A percentile compares a stretch with the other conserved stretches of the same genome.
phyloP scores from a whole-genome alignment of 2,888 invertebrate genomes.

The Hypena proboscidalis region DNA sequence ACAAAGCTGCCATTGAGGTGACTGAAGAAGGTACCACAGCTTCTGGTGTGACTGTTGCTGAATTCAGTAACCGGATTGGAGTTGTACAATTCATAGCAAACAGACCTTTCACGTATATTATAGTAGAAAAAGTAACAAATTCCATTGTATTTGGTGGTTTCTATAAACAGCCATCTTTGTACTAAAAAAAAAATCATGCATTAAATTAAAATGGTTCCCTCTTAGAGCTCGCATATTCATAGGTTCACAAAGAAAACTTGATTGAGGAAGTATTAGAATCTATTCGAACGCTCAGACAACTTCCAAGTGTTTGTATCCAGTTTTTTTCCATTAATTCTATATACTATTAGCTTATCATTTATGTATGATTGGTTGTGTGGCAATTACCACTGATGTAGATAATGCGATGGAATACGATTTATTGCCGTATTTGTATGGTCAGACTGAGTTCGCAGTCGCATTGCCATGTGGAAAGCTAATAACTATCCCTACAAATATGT shows the following conservation, averaged over 20 bases:
- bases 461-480: constrained; percentile 1
- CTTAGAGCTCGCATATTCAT: constrained; percentile 4
- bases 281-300: too few species aligned
- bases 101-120: constrained; percentile 88
- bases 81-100: constrained; percentile 87
- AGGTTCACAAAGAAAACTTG: constrained; percentile 1
- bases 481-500: constrained; percentile 3
- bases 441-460: constrained; percentile 4
- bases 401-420: constrained; percentile 4
- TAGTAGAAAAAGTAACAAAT: constrained; percentile 86
- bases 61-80: constrained; percentile 81
- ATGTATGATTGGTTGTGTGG: neutral
- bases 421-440: constrained; percentile 5
- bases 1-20: constrained; percentile 90
- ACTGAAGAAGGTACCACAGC: constrained; percentile 91
- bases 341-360: constrained; percentile 3
- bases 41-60: constrained; percentile 83
- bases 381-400: neutral
- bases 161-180: constrained; percentile 67
- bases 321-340: constrained; percentile 4
- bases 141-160: constrained; percentile 76
- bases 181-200: constrained; percentile 41
- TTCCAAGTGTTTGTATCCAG: constrained; percentile 1
- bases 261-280: too few species aligned
- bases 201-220: constrained; percentile 1